phyloP scores from a whole-genome alignment of 2,797 vertebrate genomes.

The Malacoraja senta region DNA sequence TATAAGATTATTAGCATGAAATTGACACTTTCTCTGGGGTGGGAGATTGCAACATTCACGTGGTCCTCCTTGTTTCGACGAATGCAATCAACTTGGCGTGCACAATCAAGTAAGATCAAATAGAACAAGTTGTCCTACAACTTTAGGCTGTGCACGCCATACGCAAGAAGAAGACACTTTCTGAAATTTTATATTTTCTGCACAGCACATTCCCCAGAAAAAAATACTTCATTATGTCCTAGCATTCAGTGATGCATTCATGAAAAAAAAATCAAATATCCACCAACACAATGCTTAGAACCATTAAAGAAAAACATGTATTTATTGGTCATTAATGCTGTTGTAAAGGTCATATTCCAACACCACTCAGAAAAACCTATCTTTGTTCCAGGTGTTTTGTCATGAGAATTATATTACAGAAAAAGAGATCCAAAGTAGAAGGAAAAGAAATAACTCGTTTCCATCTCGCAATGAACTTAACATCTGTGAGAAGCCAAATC shows the following conservation, averaged over 20 bases:
- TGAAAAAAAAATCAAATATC: not conserved
- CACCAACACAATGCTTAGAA: not conserved
- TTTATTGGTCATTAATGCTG: not conserved
- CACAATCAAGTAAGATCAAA: no score
- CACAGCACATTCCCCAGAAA: not conserved
- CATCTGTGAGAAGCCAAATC: not conserved
- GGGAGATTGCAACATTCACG: no score
- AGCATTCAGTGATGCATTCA: not conserved
- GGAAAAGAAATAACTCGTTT: not conserved
- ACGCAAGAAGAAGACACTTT: no score
- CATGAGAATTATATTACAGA: not conserved
- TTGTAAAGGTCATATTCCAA: not conserved
- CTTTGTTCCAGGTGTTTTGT: not conserved
- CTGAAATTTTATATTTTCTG: not conserved
- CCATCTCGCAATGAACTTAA: not conserved
- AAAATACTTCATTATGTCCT: not conserved
- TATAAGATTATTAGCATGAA: not conserved
- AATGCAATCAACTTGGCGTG: no score
- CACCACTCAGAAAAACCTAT: not conserved
- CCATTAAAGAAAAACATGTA: not conserved
- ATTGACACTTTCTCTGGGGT: not conserved
- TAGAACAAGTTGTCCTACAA: no score
- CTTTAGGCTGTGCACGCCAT: no score
- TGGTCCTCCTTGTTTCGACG: no score
- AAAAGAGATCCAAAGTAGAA: not conserved